phyloP scores from a whole-genome alignment of 2,113 vertebrate species.

The Protobothrops mucrosquamatus region DNA sequence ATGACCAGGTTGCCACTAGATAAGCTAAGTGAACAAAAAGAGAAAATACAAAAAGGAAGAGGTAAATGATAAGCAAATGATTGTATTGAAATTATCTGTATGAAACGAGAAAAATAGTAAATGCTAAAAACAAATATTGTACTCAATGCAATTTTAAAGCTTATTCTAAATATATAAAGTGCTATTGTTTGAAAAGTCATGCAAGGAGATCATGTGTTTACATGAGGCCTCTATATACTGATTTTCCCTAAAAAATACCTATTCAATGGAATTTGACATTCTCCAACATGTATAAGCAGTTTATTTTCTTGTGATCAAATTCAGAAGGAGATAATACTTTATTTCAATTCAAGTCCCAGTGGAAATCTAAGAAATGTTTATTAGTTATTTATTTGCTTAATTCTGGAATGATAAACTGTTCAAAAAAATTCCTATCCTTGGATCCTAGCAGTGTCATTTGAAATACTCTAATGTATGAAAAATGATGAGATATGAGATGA shows the following conservation, averaged over 20 bases:
- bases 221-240: not conserved
- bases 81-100: not conserved
- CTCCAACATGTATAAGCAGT: not conserved
- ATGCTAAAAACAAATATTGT: not conserved
- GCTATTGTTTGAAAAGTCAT: not conserved
- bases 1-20: slow-evolving; percentile 93
- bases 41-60: slow-evolving; percentile 94
- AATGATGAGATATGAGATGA: not conserved
- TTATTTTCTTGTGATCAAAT: not conserved
- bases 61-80: slow-evolving; percentile 64
- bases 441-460: not conserved
- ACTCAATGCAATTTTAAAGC: not conserved
- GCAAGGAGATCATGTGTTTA: not conserved
- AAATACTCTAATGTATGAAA: not conserved
- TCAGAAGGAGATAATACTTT: not conserved
- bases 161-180: not conserved
- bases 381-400: not conserved
- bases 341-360: not conserved
- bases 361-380: not conserved
- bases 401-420: not conserved
- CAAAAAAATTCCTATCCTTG: not conserved
- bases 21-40: slow-evolving; percentile 97
- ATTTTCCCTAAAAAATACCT: not conserved
- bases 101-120: not conserved
- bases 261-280: not conserved